Base-by-base conservation (phyloP, 1,140 invertebrate species). In the Panulirus ornatus region DNA sequence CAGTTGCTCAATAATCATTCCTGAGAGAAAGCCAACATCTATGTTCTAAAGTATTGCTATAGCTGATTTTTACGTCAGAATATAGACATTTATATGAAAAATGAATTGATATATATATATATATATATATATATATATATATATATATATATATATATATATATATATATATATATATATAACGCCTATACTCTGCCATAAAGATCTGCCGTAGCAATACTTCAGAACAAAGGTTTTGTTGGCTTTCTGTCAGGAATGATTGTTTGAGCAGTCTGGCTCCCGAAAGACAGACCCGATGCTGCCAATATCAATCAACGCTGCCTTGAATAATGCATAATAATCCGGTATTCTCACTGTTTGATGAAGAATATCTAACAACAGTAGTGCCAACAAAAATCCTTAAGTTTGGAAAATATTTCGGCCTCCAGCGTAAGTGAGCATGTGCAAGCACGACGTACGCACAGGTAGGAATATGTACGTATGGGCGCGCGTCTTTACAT, bases 91-190 rank as follows among this genome's bases (percentile, higher is more conserved):
- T 9, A 54, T 54, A 19, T 58, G n/a, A 22, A 58, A 58, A 22
- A 58, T 58, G n/a, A 22, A 58, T 66, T 27, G 27, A 66, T 66
- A 66, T 66, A 66, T 66, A 66, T 66, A 66, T 66, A 66, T 66
- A 66, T 66, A 66, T 66, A 66, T 66, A 66, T 63, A 63, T n/a
- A 63, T 27, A 63, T 27, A 63, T 27, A 63, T 63, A 27, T 63
- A 63, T 63, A 27, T 27, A 63, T n/a, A 27, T n/a, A 63, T 63
- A 27, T 63, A 27, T 63, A 27, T 27, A 63, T 63, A 63, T 27
- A 63, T 27, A 63, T 63, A 63, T 58, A 22, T 22, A 22, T 58
- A 22, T 58, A 22, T 22, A 22, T 22, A 22, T 22, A 22, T 19
- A 22, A 22, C 14, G 11, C 19, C 54, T 14, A 19, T 3, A 19